These are phyloP conservation scores for Channallabes apus DNA, from an alignment of 2,797 vertebrate species.

Conservation along the genomic window DNA sequence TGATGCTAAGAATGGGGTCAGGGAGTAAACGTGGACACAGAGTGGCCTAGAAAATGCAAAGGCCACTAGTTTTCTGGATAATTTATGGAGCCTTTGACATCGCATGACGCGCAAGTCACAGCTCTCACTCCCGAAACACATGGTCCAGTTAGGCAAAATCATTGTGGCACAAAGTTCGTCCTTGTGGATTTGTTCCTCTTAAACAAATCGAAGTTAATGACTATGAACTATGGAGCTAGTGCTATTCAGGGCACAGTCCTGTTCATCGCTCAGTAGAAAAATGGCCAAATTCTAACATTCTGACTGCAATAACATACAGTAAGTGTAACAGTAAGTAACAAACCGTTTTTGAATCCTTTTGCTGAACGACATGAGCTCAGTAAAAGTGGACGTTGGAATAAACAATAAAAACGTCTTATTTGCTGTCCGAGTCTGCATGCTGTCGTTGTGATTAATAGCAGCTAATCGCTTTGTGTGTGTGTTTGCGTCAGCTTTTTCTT, in stretches of 20 bases:
- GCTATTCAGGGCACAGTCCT: too few species aligned
- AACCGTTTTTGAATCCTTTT: not conserved
- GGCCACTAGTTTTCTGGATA: constrained; percentile 73
- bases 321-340: not conserved
- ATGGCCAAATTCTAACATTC: not conserved
- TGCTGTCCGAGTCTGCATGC: not conserved
- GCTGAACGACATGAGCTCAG: not conserved
- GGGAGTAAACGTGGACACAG: constrained; percentile 62
- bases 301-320: not conserved
- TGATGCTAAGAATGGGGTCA: constrained; percentile 57
- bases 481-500: constrained; percentile 12
- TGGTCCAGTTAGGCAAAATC: constrained; percentile 63
- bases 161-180: constrained; percentile 59
- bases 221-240: not conserved
- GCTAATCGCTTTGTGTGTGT: constrained; percentile 8
- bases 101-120: constrained; percentile 62
- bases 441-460: constrained; percentile 9
- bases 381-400: not conserved
- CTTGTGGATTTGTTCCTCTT: constrained; percentile 26
- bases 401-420: constrained; percentile 7
- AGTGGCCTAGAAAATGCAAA: constrained; percentile 73
- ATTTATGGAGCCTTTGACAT: constrained; percentile 72
- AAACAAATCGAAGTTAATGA: not conserved
- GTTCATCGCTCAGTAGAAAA: not conserved
- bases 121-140: constrained; percentile 52